Conservation (phyloP, 2,113 vertebrate species). For the Dermatemys mawii region DNA sequence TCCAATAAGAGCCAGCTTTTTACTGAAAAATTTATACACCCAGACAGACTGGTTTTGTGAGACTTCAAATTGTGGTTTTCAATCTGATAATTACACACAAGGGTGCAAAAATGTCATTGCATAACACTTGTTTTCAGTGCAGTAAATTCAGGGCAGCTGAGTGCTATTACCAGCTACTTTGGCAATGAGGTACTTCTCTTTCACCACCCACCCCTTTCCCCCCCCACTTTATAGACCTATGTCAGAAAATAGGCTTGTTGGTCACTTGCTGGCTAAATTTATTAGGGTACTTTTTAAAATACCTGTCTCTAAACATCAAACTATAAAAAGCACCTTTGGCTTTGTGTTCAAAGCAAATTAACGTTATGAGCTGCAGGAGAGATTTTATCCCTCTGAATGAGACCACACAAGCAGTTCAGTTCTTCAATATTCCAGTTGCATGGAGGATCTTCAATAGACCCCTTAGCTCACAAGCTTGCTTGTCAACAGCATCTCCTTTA, state of each 20-base stretch:
- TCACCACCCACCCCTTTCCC: background rate
- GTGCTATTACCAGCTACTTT: background rate
- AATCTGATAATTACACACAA: background rate
- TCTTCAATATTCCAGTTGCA: slow-evolving; percentile 30
- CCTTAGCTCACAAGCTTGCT: background rate
- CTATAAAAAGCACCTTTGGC: background rate
- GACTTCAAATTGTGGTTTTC: background rate
- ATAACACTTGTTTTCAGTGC: background rate
- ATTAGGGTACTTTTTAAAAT: slow-evolving; percentile 1
- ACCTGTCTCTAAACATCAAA: background rate
- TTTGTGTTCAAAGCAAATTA: background rate
- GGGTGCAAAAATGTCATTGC: background rate
- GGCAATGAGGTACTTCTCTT: background rate
- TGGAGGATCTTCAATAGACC: background rate
- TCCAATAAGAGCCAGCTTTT: background rate
- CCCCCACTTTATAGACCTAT: background rate
- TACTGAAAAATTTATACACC: background rate
- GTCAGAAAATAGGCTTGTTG: background rate
- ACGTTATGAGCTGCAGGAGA: background rate
- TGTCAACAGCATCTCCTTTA: slow-evolving; percentile 8
- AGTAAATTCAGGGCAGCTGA: background rate
- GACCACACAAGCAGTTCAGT: background rate
- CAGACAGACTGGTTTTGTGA: fast-evolving
- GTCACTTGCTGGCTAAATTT: slow-evolving; percentile 6
- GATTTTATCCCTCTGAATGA: background rate